These are phyloP conservation scores for Dipus sagitta DNA, from an alignment of 2,797 vertebrate species.

Conservation along the genomic window DNA sequence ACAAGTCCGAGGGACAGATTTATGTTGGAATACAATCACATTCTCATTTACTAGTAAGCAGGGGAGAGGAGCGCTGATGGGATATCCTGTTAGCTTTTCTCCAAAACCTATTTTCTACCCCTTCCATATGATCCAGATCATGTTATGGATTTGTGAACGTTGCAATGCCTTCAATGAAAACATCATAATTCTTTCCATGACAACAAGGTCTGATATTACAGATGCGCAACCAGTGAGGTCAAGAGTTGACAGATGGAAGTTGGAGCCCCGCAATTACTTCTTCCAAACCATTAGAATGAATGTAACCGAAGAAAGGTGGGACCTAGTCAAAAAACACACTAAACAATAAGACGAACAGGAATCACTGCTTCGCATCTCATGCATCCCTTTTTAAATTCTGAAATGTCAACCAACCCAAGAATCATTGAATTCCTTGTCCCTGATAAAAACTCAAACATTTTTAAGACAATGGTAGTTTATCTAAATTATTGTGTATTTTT, in stretches of 20 bases:
- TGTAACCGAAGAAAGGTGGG: constrained; percentile 83
- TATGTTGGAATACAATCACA: background rate
- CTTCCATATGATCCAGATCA: constrained; percentile 80
- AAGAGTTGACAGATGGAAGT: constrained; percentile 85
- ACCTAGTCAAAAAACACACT: constrained; percentile 77
- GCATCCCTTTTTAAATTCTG: constrained; percentile 80
- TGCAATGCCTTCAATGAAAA: constrained; percentile 85
- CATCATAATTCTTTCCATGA: constrained; percentile 87
- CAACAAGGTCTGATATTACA: constrained; percentile 85
- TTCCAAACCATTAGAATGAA: constrained; percentile 84
- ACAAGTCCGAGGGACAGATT: constrained; percentile 1
- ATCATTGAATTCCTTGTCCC: constrained; percentile 85
- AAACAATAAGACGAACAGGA: constrained; percentile 85
- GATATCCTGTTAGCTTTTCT: constrained; percentile 70
- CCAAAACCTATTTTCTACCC: constrained; percentile 80
- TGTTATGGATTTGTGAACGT: constrained; percentile 86
- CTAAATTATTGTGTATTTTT: constrained; percentile 89
- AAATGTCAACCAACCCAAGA: constrained; percentile 84
- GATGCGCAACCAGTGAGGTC: constrained; percentile 86
- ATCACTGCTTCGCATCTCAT: constrained; percentile 86
- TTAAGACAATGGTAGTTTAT: constrained; percentile 87
- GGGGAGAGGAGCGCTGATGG: constrained; percentile 39
- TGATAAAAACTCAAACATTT: constrained; percentile 84
- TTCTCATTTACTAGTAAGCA: constrained; percentile 46
- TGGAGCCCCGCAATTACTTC: constrained; percentile 83